Evolutionary conservation across 2,797 vertebrate species (phyloP).

Genomic region (Sebastes matsubarae): DNA sequence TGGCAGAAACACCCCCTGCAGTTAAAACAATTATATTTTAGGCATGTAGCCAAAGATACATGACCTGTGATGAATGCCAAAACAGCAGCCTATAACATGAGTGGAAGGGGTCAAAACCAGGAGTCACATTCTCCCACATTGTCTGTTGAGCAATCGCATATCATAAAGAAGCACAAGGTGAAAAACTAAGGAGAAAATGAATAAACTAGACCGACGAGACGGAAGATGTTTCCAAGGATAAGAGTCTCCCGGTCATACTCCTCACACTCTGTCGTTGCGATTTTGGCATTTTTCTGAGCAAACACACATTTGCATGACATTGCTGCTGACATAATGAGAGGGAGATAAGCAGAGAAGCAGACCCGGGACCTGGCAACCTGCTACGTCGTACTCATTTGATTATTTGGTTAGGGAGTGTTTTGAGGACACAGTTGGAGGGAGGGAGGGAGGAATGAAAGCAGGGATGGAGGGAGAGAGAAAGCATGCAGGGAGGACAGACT

Average conservation of each 20-base stretch:
- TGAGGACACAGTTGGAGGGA: conserved; percentile 6
- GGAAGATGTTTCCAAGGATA: not conserved
- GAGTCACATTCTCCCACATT: not conserved
- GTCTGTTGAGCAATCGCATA: not conserved
- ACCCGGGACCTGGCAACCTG: conserved; percentile 34
- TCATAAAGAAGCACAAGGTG: not conserved
- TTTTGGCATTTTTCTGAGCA: conserved; percentile 11
- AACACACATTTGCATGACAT: conserved; percentile 32
- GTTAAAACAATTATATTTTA: not conserved
- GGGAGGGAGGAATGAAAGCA: not conserved
- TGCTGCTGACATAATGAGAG: conserved; percentile 44
- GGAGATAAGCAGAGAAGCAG: conserved; percentile 33
- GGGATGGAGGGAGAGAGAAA: not conserved
- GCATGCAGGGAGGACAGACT: not conserved
- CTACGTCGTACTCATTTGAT: conserved; percentile 52
- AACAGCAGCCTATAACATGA: not conserved
- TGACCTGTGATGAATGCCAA: not conserved
- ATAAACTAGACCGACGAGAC: not conserved
- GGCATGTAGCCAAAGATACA: not conserved
- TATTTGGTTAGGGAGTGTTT: conserved; percentile 36
- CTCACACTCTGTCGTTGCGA: not conserved
- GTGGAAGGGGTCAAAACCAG: not conserved
- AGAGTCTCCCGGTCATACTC: not conserved
- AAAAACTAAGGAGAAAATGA: not conserved
- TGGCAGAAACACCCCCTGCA: not conserved